These are phyloP conservation scores for Brachymystax lenok DNA, from an alignment of 2,797 vertebrate species.

Conservation along the genomic window DNA sequence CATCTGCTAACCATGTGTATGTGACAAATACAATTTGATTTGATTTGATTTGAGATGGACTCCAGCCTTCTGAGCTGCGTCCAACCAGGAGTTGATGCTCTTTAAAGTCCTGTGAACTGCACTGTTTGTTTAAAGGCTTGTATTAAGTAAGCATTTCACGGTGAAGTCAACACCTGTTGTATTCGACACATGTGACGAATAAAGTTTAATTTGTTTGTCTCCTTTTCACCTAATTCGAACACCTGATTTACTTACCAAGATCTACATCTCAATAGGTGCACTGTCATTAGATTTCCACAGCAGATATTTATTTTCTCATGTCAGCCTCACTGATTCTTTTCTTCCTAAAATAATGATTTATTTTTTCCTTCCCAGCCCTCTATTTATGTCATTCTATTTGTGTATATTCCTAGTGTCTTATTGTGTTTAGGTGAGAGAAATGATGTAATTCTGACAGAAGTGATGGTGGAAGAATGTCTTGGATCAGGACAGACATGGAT, in stretches of 20 bases:
- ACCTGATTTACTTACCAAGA: no score
- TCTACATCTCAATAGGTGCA: neutral
- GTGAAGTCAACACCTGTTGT: no score
- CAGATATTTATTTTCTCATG: neutral
- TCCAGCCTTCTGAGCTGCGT: conserved; percentile 2
- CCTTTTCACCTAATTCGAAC: no score
- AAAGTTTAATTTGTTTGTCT: no score
- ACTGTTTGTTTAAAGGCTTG: no score
- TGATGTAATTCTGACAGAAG: neutral
- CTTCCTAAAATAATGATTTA: neutral
- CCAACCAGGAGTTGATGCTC: conserved; percentile 24
- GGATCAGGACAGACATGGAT: no score
- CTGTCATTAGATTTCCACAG: neutral
- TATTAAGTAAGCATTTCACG: no score
- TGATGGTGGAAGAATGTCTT: neutral
- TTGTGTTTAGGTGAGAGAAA: neutral
- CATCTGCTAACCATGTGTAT: no score
- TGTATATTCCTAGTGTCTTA: neutral
- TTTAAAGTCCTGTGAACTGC: neutral
- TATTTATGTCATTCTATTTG: neutral
- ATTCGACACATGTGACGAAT: no score
- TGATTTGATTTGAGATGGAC: neutral
- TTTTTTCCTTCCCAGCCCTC: neutral
- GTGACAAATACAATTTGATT: no score
- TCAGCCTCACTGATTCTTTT: neutral